phyloP scores from a whole-genome alignment of 2,888 invertebrate genomes.

The Dicyrtoma fusca region DNA sequence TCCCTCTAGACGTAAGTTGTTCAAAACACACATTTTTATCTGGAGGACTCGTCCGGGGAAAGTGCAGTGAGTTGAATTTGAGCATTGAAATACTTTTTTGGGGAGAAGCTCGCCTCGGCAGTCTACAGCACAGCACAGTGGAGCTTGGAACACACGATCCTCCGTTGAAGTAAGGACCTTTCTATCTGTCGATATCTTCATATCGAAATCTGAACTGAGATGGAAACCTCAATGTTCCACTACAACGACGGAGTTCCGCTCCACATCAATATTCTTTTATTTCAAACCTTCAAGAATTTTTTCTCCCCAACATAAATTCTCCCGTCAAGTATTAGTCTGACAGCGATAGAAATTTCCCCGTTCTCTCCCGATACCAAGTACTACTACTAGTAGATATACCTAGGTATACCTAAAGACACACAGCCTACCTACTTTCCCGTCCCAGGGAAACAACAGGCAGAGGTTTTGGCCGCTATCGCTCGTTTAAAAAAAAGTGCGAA shows the following conservation, averaged over 20 bases:
- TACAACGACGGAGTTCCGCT: constrained; percentile 41
- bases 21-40: too few relatives aligned
- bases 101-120: neutral
- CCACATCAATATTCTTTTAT: constrained; percentile 42
- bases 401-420: too few relatives aligned
- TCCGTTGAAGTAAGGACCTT: constrained; percentile 29
- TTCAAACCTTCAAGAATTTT: constrained; percentile 38
- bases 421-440: too few relatives aligned
- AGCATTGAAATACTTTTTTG: neutral
- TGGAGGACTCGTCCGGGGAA: too few relatives aligned
- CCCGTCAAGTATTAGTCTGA: constrained; percentile 10
- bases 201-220: constrained; percentile 44
- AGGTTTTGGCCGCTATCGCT: too few relatives aligned
- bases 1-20: too few relatives aligned
- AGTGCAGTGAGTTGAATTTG: too few relatives aligned
- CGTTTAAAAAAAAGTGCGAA: too few relatives aligned
- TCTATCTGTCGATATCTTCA: constrained; percentile 47
- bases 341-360: neutral
- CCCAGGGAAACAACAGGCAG: too few relatives aligned
- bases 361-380: neutral
- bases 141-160: neutral
- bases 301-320: constrained; percentile 26
- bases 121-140: neutral
- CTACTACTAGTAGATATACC: neutral
- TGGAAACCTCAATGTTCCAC: constrained; percentile 41